Conservation (phyloP, 2,888 invertebrate genomes). For the Coenonympha arcania region DNA sequence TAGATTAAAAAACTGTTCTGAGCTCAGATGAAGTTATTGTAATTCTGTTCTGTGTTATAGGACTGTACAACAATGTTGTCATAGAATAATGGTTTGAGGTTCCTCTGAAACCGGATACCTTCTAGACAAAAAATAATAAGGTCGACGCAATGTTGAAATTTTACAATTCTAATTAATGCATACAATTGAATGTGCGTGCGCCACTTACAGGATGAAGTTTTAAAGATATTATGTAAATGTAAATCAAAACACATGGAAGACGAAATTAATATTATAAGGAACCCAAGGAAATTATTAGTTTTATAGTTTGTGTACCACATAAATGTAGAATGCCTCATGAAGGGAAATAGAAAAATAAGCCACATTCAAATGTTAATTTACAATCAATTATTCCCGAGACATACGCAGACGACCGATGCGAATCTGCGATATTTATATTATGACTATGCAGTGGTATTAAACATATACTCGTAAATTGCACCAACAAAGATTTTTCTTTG, state of each 20-base stretch:
- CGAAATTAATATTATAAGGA: too few relatives aligned
- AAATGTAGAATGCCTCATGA: not conserved
- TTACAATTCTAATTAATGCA: conserved; percentile 19
- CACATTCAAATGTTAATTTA: not conserved
- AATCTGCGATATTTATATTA: too few relatives aligned
- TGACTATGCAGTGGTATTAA: too few relatives aligned
- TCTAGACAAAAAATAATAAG: conserved; percentile 10
- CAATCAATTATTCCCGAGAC: not conserved
- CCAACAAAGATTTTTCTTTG: too few relatives aligned
- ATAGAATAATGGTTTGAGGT: conserved; percentile 9
- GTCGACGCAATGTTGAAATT: conserved; percentile 20
- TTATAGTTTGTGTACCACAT: not conserved
- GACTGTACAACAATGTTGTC: conserved; percentile 5
- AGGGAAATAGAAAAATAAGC: not conserved
- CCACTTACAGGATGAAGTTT: not conserved
- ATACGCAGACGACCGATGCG: not conserved
- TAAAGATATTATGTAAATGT: too few relatives aligned
- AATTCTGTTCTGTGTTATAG: too few relatives aligned
- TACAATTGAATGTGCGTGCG: conserved; percentile 2
- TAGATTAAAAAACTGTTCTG: too few relatives aligned
- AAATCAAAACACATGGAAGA: too few relatives aligned
- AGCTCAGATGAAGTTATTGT: too few relatives aligned
- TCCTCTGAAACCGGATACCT: conserved; percentile 31
- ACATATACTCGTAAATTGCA: too few relatives aligned
- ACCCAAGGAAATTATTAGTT: not conserved